Conservation (phyloP, 2,113 vertebrate species). For the Oncorhynchus nerka region DNA sequence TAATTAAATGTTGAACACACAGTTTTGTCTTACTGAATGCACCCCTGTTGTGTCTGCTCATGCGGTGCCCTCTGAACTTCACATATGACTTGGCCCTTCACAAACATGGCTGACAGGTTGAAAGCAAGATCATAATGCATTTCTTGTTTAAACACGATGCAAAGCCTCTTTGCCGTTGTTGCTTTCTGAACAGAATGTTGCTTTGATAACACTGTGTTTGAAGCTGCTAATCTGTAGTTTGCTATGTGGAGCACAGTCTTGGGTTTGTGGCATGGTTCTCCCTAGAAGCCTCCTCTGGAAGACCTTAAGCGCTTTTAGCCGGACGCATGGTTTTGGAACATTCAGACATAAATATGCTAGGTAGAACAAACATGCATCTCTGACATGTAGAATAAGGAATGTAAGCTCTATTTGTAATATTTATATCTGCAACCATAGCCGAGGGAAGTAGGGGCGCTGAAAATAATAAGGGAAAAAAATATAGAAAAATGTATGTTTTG, state of each 20-base stretch:
- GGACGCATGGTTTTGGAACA: not conserved
- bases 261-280: conserved; percentile 29
- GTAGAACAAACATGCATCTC: too few species aligned
- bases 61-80: too few species aligned
- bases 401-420: not conserved
- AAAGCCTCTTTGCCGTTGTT: not conserved
- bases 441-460: not conserved
- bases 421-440: too few species aligned
- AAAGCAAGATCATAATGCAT: not conserved
- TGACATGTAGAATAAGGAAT: not conserved
- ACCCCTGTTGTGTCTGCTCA: too few species aligned
- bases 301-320: not conserved
- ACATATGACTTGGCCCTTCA: too few species aligned
- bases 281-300: conserved; percentile 34
- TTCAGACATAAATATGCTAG: too few species aligned
- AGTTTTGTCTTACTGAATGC: too few species aligned
- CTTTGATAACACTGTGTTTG: not conserved
- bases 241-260: conserved; percentile 17
- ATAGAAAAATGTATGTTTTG: too few species aligned
- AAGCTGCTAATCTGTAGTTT: not conserved
- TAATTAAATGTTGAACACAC: too few species aligned
- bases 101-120: too few species aligned
- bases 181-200: not conserved
- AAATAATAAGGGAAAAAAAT: not conserved
- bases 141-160: not conserved